Evolutionary conservation across 2,888 invertebrate species (phyloP).

Genomic region (Lepidonotus clava): DNA sequence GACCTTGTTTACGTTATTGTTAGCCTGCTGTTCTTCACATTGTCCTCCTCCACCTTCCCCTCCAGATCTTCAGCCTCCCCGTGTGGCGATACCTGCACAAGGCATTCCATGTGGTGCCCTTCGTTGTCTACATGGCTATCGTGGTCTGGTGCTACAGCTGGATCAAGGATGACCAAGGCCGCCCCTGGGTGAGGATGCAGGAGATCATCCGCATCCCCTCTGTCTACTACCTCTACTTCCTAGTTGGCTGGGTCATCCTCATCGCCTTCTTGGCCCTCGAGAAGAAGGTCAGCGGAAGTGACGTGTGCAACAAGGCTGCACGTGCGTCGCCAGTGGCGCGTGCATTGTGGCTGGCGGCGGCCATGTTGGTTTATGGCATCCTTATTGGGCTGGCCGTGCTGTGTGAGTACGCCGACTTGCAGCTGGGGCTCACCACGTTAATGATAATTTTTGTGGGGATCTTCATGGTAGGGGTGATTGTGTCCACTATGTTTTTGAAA

Average conservation of each 20-base stretch:
- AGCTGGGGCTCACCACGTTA: neutral
- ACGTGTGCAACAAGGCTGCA: neutral
- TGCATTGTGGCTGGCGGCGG: neutral
- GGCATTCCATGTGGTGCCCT: slow-evolving; percentile 58
- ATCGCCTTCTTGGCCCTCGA: slow-evolving; percentile 15
- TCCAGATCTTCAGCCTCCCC: slow-evolving; percentile 60
- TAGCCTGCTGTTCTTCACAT: too few species aligned
- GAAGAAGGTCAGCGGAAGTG: neutral
- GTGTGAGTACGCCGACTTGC: neutral
- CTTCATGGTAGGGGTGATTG: slow-evolving; percentile 17
- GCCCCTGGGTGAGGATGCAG: slow-evolving; percentile 59
- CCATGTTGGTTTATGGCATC: slow-evolving; percentile 42
- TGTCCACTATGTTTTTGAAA: slow-evolving; percentile 38
- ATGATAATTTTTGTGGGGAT: slow-evolving; percentile 48
- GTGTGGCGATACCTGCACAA: slow-evolving; percentile 63
- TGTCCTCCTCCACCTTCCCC: too few species aligned
- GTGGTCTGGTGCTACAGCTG: slow-evolving; percentile 61
- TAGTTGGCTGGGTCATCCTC: slow-evolving; percentile 43
- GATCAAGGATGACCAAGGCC: slow-evolving; percentile 63
- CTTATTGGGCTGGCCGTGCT: slow-evolving; percentile 25
- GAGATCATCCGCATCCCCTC: slow-evolving; percentile 64
- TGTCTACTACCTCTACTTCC: slow-evolving; percentile 57
- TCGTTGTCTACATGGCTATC: slow-evolving; percentile 57
- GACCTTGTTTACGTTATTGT: too few species aligned
- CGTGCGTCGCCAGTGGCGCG: neutral